Percentiles rank a stretch among this genome's conserved stretches.
Evolutionary conservation across 2,888 invertebrate species (phyloP).

Genomic region (Drosophila merina): DNA sequence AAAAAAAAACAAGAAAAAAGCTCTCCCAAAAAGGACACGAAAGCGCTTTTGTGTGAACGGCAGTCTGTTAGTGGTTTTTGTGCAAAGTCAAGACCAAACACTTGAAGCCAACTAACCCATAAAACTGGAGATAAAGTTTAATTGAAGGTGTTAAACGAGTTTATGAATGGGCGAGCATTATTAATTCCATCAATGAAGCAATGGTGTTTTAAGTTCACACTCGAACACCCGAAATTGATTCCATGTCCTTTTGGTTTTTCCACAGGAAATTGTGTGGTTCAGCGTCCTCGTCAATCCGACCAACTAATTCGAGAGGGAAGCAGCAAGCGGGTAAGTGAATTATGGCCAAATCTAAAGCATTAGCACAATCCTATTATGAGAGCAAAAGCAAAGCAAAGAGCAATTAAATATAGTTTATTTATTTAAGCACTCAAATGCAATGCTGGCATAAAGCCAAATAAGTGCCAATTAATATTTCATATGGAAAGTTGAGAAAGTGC

Average conservation of each 20-base stretch:
- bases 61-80: conserved; percentile 1
- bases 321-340: conserved; percentile 89
- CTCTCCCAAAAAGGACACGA: neutral
- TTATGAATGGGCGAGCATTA: conserved; percentile 4
- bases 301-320: conserved; percentile 94
- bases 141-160: conserved; percentile 31
- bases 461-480: conserved; percentile 41
- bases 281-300: conserved; percentile 92
- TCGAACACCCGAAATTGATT: conserved; percentile 3
- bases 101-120: conserved; percentile 13
- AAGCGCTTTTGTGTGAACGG: neutral
- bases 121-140: conserved; percentile 19
- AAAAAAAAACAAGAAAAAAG: neutral
- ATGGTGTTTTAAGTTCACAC: neutral
- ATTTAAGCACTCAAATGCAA: neutral
- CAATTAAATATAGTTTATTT: conserved; percentile 2
- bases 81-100: conserved; percentile 19
- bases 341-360: conserved; percentile 4
- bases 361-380: conserved; percentile 4
- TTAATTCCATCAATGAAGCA: conserved; percentile 7
- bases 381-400: neutral
- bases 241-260: neutral
- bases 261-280: conserved; percentile 91
- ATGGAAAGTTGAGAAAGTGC: conserved; percentile 52
- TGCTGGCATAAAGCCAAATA: conserved; percentile 18